A percentile compares a stretch with the other conserved stretches of the same genome.
These are phyloP conservation scores for Sebastes hubbsi DNA, from an alignment of 2,797 vertebrate species.

Conservation along the genomic window DNA sequence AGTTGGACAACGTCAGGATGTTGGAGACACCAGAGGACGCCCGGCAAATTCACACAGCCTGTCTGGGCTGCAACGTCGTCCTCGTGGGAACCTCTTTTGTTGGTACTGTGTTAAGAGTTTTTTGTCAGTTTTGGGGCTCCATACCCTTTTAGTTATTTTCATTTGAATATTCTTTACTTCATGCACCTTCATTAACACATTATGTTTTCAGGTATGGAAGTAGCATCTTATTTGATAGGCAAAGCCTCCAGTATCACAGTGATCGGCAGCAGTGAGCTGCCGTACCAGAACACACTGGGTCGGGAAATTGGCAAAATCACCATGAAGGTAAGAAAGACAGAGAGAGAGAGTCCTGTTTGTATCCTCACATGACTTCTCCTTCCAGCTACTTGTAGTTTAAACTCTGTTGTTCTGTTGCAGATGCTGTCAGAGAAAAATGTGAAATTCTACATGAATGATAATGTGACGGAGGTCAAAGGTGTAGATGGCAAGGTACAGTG, in stretches of 20 bases:
- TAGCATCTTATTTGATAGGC: slow-evolving; percentile 82
- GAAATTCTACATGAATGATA: slow-evolving; percentile 86
- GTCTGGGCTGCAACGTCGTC: slow-evolving; percentile 77
- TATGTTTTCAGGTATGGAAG: slow-evolving; percentile 84
- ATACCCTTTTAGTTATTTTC: neutral
- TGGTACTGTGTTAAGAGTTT: slow-evolving; percentile 54
- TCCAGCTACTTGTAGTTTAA: neutral
- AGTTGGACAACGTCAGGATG: slow-evolving; percentile 78
- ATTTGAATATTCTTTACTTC: neutral
- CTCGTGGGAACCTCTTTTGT: slow-evolving; percentile 85
- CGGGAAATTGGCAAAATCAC: slow-evolving; percentile 80
- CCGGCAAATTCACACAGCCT: slow-evolving; percentile 77
- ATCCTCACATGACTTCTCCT: neutral
- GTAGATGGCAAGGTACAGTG: slow-evolving; percentile 80
- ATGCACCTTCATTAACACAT: neutral
- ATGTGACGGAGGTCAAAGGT: slow-evolving; percentile 79
- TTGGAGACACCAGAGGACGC: slow-evolving; percentile 86
- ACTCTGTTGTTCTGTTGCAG: slow-evolving; percentile 65
- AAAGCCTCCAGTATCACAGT: slow-evolving; percentile 82
- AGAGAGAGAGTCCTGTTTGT: neutral
- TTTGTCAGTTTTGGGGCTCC: neutral
- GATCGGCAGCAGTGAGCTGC: slow-evolving; percentile 83
- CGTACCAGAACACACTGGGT: slow-evolving; percentile 84
- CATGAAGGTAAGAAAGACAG: slow-evolving; percentile 78
- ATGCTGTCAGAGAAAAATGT: slow-evolving; percentile 83